A percentile compares a stretch with the other conserved stretches of the same genome.
Evolutionary conservation across 2,797 vertebrate genomes (phyloP).

Genomic region (Apodemus agrarius): DNA sequence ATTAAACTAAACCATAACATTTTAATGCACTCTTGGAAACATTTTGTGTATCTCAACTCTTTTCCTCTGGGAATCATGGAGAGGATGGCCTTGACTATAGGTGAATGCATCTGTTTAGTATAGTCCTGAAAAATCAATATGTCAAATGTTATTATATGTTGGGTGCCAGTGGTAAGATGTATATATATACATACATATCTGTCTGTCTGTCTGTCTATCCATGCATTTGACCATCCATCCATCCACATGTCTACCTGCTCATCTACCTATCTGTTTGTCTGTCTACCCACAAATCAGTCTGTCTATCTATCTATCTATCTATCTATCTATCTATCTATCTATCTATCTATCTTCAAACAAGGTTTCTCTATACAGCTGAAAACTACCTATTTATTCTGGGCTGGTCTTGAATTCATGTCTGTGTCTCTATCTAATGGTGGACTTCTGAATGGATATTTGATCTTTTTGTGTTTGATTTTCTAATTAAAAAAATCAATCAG

Average conservation of each 20-base stretch:
- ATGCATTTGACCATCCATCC: background rate
- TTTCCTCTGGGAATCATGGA: background rate
- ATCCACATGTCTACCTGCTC: background rate
- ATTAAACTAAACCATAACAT: background rate
- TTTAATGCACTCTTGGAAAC: background rate
- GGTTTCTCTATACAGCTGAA: too few species aligned
- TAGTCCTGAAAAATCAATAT: background rate
- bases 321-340: background rate
- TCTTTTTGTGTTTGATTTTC: background rate
- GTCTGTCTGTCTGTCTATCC: fast-evolving
- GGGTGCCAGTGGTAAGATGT: background rate
- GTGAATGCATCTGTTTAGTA: background rate
- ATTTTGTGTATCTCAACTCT: fast-evolving
- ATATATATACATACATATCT: background rate
- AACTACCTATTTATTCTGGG: too few species aligned
- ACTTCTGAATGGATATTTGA: background rate
- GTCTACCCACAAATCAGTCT: background rate
- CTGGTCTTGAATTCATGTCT: background rate
- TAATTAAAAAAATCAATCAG: background rate
- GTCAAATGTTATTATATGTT: background rate
- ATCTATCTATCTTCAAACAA: background rate
- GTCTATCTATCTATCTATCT: background rate
- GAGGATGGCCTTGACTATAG: too few species aligned
- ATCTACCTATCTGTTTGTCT: background rate
- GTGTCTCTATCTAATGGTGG: background rate